Base-by-base conservation (phyloP, 2,888 invertebrate species). In the Lasioglossum leucozonium region DNA sequence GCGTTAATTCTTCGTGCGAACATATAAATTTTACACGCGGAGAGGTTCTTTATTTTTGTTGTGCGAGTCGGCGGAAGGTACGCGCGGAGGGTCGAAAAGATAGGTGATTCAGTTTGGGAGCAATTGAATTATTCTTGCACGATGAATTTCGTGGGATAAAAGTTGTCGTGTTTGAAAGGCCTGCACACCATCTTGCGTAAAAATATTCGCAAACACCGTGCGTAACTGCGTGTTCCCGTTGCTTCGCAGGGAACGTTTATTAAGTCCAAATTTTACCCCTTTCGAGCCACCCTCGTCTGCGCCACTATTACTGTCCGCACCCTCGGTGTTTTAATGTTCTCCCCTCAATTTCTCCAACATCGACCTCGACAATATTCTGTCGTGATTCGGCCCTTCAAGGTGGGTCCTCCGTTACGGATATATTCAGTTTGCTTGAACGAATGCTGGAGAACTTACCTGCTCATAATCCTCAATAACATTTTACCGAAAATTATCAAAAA, bases 281-380 rank as follows among this genome's bases (percentile, higher is more conserved):
- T 89, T 90, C 83, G 80, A 86, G 88, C 85, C 87, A 81, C 88
- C 91, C 91, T 87, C 88, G 87, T 86, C 91, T 90, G 89, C 91
- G 90, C 92, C 92, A 87, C 87, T 91, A 89, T 83, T 86, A 90
- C 90, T 88, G 91, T 92, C 90, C 90, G 92, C 91, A 93, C 92
- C 93, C 93, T 93, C 89, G 82, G 90, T 87, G 91, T 91, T 93
- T 93, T 91, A 92, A 93, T 90, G 88, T 86, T 91, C 92, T 93
- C 92, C 92, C 93, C 92, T 91, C 90, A 85, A 91, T 91, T 92
- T 92, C 91, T 89, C 90, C 90, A 75, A 84, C 90, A 86, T 87
- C 88, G 88, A 91, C 90, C 89, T 88, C 89, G 89, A 87, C 90
- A 84, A 87, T 87, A 84, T 88, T 87, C 86, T 78, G 78, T 79